These are phyloP conservation scores for Anarrhichthys ocellatus DNA, from an alignment of 2,113 vertebrate genomes.

Conservation along the genomic window DNA sequence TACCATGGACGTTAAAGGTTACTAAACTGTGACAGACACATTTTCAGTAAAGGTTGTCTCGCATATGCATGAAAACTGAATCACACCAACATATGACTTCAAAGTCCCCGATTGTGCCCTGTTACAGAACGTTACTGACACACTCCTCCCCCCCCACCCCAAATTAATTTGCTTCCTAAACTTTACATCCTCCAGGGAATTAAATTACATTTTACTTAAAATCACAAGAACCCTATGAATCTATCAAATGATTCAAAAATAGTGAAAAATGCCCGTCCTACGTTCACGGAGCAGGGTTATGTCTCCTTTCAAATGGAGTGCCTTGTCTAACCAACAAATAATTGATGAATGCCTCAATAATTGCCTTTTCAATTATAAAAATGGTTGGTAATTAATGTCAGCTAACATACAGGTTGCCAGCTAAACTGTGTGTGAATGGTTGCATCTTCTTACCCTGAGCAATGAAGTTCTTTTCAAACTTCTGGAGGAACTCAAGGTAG, in stretches of 20 bases:
- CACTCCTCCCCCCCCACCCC: too few species aligned
- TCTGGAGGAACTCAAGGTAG: slow-evolving; percentile 88
- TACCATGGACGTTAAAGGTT: background rate
- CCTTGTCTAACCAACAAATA: background rate
- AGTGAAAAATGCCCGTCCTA: too few species aligned
- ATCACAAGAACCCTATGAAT: background rate
- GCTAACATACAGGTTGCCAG: too few species aligned
- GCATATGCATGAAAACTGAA: background rate
- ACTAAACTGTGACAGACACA: background rate
- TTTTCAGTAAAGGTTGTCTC: background rate
- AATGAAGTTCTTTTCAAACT: slow-evolving; percentile 89
- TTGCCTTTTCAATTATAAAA: too few species aligned
- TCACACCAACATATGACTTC: background rate
- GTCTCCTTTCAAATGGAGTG: background rate
- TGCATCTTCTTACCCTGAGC: slow-evolving; percentile 81
- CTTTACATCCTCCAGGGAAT: background rate
- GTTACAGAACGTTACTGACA: background rate
- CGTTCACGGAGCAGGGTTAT: background rate
- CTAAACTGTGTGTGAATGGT: background rate
- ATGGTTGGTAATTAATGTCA: background rate
- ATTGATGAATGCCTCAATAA: background rate
- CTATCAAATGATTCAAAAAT: too few species aligned
- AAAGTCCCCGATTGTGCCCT: background rate
- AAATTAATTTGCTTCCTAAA: background rate
- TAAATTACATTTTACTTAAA: too few species aligned